Base-by-base conservation (phyloP, 2,113 vertebrate genomes). In the Illadopsis cleaveri region DNA sequence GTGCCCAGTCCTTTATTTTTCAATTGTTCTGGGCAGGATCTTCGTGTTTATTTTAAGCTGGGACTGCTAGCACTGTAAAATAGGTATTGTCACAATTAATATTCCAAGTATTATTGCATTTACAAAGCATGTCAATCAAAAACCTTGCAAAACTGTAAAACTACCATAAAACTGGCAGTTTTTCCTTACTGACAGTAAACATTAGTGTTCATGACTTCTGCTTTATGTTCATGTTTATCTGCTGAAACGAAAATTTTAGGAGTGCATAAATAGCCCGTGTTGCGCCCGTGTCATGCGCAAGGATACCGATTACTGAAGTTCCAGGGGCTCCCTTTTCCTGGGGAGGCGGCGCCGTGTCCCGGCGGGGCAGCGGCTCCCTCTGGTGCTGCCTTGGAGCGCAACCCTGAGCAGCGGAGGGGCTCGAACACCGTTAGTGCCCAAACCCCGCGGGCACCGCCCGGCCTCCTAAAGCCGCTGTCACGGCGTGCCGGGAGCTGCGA, bases 341-440 rank as follows among this genome's bases (percentile, higher is more conserved):
- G 20, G 57, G 24, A 35, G 24, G 30, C 47, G 7, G 53, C 45
- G 62, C 62, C 44, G 51, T 7, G 25, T 30, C 42, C 50, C 44
- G 51, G 31, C 31, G 31, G 44, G 53, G 2, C 33, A 21, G 75
- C 48, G 57, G 57, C 58, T 88, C 76, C 35, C 31, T 17, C 35
- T 31, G 76, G 3, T 7, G 76, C 66, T 8, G 75, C 48, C 38
- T 7, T 2, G 44, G 50, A 8, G 24, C 65, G 12, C 17, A 14
- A 0, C 25, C 21, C 18, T 0, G 57, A 2, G 50, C 75, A 22
- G 61, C 30, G 11, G 11, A 11, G 24, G 9, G 21, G 20, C 7
- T 8, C 0, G 1, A 27, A 13, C 58, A 1, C 35, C 18, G 30
- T 0, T 16, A 1, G 24, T 2, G 1, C 47, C 75, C 48, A 2